Evolutionary conservation across 2,113 vertebrate genomes (phyloP), one percentile per base, ranked within the genome.

Genomic region (Caranx ignobilis): DNA sequence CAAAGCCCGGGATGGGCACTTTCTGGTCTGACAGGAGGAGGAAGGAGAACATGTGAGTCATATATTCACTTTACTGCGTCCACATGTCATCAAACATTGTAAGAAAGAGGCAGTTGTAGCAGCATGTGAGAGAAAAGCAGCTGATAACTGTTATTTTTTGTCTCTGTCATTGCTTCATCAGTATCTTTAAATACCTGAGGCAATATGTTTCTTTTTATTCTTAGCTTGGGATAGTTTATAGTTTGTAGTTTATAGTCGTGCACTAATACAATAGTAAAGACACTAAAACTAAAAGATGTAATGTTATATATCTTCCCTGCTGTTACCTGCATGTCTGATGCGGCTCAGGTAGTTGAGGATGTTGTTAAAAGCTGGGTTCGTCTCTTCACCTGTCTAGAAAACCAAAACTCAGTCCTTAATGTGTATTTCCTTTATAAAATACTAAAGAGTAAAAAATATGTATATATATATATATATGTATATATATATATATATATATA

Each of bases 341-440:
- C 94, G 92, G 11, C 92, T 92, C 77, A 98, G 79, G 66, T 95
- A 95, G 80, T 91, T 94, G 60, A 98, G 70, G 91, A 98, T 96
- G 87, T 94, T 94, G 47, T 94, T 89, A 9, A 96, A 98, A 9
- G 93, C 95, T 0, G 88, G 87, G 69, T 97, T 97, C 32, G 93
- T 92, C 13, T 93, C 89, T 5, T 95, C 90, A 13, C 96, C 96
- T 64, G 89, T 90, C 97, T 98, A 87, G 21, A 72, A 87, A 83
- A 64, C 5, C 45, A 88, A 80, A 84, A 48, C 45, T 88, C 39
- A 63, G 71, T 37, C 70, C 70, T 65, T 11, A 32, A 67, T 63
- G 19, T 55, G 57, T 9, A n/a, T 70, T 47, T 16, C 63, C 62
- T 16, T 10, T 47, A 16, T 77, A 60, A 72, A 56, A 50, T 55